Base-by-base conservation (phyloP, 2,113 vertebrate genomes). In the Mandrillus leucophaeus region DNA sequence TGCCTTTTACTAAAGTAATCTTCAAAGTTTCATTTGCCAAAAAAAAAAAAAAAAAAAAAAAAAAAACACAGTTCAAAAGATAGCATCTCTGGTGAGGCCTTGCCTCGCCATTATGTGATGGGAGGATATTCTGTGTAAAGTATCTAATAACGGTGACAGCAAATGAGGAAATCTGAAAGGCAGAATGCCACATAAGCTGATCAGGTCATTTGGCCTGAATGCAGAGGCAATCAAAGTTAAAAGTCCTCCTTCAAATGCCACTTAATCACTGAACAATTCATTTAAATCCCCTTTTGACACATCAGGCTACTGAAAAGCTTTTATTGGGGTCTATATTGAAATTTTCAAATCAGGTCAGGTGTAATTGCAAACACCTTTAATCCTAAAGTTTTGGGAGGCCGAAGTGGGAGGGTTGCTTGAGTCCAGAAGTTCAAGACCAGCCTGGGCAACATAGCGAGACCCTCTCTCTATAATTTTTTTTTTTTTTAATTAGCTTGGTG, bases 41-140 rank as follows among this genome's bases (percentile, higher is more conserved):
- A 38, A 38, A 95, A 96, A 95, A 61, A 52, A 81, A 72, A 27
- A 76, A 93, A 96, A 96, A 68, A 38, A 38, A 38, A 38, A 38
- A 38, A 48, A 79, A 55, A 12, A 73, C 22, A 18, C 2, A 76
- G 27, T 64, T 89, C 12, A 84, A 59, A 91, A 43, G 23, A 48
- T 40, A 87, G 75, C 16, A 64, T 5, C 7, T 2, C 10, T 35
- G 5, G 22, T 68, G 32, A 25, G 38, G 25, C 10, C 45, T 82
- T 66, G 45, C 50, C 38, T 70, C 59, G 59, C 17, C 32, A 0
- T 38, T 35, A 13, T 7, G 23, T 72, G 13, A 45, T 13, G 0
- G 22, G 17, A 66, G 27, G 22, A 20, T 1, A 18, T 73, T 95
- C 57, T 80, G 52, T 70, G 27, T 79, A 76, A 52, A n/a, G 38